Conservation (phyloP, 2,113 vertebrate species). For the Leucopternis melanops region DNA sequence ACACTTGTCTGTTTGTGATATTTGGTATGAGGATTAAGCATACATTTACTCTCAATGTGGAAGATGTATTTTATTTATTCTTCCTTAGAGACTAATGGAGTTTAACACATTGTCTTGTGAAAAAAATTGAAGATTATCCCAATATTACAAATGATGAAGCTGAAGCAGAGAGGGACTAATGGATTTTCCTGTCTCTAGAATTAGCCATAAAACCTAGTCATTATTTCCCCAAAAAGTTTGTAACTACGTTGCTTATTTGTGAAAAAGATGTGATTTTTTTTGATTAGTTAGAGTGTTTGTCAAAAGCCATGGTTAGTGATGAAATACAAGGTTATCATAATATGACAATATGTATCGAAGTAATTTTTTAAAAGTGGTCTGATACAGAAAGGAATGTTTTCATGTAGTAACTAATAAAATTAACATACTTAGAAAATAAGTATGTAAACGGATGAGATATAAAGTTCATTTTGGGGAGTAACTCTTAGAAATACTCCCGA, state of each 20-base stretch:
- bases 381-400: neutral
- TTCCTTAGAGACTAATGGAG: neutral
- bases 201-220: neutral
- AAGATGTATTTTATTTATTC: neutral
- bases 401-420: neutral
- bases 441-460: neutral
- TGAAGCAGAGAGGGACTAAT: neutral
- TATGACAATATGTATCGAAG: neutral
- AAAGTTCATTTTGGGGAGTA: neutral
- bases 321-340: neutral
- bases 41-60: neutral
- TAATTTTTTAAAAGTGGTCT: neutral
- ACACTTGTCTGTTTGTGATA: neutral
- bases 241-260: neutral
- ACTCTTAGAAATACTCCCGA: neutral
- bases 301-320: neutral
- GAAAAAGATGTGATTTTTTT: neutral
- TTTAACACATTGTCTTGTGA: neutral
- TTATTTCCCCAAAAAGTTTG: neutral
- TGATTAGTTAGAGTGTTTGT: neutral
- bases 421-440: neutral
- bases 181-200: neutral
- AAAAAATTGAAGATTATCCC: neutral
- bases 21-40: neutral
- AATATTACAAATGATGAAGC: neutral